Percentiles rank a stretch among this genome's conserved stretches.
Evolutionary conservation across 2,888 invertebrate genomes (phyloP).

Genomic region (Thera obeliscata): DNA sequence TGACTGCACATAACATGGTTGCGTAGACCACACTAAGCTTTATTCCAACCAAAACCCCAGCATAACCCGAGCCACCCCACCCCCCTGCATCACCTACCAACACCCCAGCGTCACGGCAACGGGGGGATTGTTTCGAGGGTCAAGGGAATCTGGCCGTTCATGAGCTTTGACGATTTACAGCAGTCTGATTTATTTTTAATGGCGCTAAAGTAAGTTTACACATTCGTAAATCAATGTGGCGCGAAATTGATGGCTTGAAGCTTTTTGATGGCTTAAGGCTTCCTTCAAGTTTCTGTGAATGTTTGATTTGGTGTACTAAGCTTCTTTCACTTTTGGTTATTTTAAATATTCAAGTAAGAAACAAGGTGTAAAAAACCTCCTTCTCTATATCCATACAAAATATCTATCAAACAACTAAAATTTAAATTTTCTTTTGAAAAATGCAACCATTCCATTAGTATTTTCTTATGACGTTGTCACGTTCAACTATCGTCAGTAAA

Average conservation of each 20-base stretch:
- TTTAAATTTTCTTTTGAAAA: no score
- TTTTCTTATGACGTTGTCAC: no score
- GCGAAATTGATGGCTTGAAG: constrained; percentile 32
- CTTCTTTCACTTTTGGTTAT: not conserved
- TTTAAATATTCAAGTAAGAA: no score
- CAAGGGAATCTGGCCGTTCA: constrained; percentile 41
- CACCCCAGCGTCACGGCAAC: not conserved
- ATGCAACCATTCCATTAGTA: no score
- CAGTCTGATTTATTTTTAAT: constrained; percentile 72
- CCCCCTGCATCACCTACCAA: constrained; percentile 2
- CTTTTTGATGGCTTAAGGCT: constrained; percentile 27
- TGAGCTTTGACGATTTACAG: constrained; percentile 67
- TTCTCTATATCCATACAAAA: no score
- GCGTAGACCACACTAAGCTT: constrained; percentile 51
- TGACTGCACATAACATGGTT: constrained; percentile 55
- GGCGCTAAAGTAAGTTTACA: constrained; percentile 65
- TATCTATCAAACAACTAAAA: no score
- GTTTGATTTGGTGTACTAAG: constrained; percentile 28
- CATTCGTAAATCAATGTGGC: constrained; percentile 66
- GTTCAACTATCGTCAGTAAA: no score
- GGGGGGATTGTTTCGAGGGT: constrained; percentile 29
- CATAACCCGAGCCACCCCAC: constrained; percentile 20
- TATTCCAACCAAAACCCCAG: constrained; percentile 45
- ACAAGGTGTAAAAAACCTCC: no score
- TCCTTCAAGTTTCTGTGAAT: constrained; percentile 24